Evolutionary conservation across 92 coral and sea anemone genomes (phyloP).

Genomic region (Umimayanthus kanabou): DNA sequence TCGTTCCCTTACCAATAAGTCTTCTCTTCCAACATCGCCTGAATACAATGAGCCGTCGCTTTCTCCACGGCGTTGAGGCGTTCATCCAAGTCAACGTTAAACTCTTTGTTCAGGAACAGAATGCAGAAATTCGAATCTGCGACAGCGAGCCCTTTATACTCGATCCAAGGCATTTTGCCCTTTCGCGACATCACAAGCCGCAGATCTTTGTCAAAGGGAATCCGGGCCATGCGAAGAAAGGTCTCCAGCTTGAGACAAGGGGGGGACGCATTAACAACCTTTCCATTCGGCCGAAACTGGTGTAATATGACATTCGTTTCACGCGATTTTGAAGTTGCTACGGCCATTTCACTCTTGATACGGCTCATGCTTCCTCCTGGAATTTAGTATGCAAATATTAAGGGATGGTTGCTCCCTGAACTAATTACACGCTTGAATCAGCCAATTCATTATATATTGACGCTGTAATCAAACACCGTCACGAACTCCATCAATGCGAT

Average conservation of each 20-base stretch:
- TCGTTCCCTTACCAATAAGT: constrained; percentile 72
- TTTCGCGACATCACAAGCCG: constrained; percentile 69
- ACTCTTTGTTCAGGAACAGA: constrained; percentile 82
- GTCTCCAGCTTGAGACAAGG: constrained; percentile 87
- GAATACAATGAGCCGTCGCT: constrained; percentile 76
- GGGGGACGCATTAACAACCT: constrained; percentile 65
- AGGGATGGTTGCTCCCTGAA: neutral
- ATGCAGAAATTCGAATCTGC: constrained; percentile 92
- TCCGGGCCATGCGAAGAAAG: constrained; percentile 80
- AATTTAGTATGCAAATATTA: constrained; percentile 15
- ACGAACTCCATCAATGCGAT: neutral
- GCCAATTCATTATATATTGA: neutral
- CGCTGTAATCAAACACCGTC: neutral
- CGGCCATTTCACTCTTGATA: neutral
- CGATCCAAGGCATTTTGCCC: constrained; percentile 93
- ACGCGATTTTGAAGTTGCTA: neutral
- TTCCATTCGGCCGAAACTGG: constrained; percentile 45
- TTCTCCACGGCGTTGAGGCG: constrained; percentile 62
- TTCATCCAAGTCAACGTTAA: constrained; percentile 65
- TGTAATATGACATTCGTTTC: constrained; percentile 52
- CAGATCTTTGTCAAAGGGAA: constrained; percentile 75
- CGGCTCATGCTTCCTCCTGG: constrained; percentile 19
- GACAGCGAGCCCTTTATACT: constrained; percentile 63
- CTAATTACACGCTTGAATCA: constrained; percentile 19
- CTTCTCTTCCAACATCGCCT: constrained; percentile 88